Evolutionary conservation across 1,140 invertebrate species (phyloP), one percentile per base, ranked within the genome.

Genomic region (Drosophila nebulosa): DNA sequence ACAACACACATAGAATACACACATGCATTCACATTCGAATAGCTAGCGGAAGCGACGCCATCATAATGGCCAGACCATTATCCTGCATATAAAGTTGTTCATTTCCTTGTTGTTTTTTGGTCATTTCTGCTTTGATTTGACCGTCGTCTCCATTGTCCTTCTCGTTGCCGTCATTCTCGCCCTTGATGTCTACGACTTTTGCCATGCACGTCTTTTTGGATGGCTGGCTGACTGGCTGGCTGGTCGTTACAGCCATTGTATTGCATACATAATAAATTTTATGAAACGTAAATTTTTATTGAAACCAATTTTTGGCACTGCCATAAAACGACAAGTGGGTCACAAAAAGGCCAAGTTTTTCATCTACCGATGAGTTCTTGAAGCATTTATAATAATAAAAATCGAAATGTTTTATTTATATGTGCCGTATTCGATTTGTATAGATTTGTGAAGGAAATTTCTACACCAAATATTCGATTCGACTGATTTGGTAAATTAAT

Each of bases 221-320:
- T n/a, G 39, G 56, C 58, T 51, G 64, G 39, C 35, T 12, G 32
- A 3, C 32, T 36, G 35, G n/a, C 4, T n/a, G 39, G 39, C 39
- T 46, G 39, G 39, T 14, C 67, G 66, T 67, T 65, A 58, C 56
- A 63, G 60, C 71, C 78, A 74, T 88, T 83, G 83, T 88, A 68
- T 70, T 78, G 83, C 83, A 88, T 88, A 88, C 83, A 88, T 88
- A 88, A 88, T 88, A 88, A 83, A 88, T 83, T 88, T 88, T 88
- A 88, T 88, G 83, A 88, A 83, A 88, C 79, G 83, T 83, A 88
- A 83, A 88, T 83, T 88, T 88, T 88, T 88, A 88, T 88, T 81
- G 84, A 79, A 74, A 81, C 69, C 83, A 86, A 86, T 86, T 88
- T 88, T 86, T 86, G 83, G 79, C 83, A 85, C 70, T 69, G 78